These are phyloP conservation scores for Patella depressa DNA, from an alignment of 2,888 invertebrate genomes.

Conservation along the genomic window DNA sequence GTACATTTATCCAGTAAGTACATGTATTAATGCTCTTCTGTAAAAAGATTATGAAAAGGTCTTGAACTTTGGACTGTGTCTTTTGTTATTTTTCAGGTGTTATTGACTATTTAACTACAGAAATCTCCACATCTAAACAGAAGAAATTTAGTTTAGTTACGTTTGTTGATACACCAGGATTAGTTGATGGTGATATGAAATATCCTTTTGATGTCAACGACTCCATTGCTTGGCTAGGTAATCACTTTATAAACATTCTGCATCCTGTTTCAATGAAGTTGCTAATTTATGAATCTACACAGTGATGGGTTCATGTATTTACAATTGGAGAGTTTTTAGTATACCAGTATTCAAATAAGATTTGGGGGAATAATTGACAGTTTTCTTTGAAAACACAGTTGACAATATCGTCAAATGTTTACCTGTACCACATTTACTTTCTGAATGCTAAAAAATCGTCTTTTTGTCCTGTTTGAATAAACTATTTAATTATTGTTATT, in stretches of 20 bases:
- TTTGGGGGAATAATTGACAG: background rate
- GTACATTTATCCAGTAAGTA: no score
- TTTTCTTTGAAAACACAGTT: no score
- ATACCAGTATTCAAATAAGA: background rate
- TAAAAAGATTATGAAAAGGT: no score
- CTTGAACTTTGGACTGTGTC: no score
- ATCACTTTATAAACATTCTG: constrained; percentile 29
- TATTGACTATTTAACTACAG: constrained; percentile 75
- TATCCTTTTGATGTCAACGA: constrained; percentile 77
- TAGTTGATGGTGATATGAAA: constrained; percentile 77
- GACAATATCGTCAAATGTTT: no score
- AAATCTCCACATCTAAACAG: constrained; percentile 75
- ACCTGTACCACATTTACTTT: no score
- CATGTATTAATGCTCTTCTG: no score
- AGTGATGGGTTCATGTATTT: background rate
- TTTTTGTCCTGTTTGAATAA: no score
- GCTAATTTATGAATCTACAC: background rate
- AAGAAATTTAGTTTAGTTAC: constrained; percentile 76
- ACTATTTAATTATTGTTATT: no score
- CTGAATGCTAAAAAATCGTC: no score
- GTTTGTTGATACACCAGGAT: constrained; percentile 76
- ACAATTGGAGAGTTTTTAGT: background rate
- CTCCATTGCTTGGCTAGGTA: constrained; percentile 75
- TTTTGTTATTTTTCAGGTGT: constrained; percentile 71
- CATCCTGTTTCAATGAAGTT: background rate